phyloP scores from a whole-genome alignment of 2,888 invertebrate genomes.

The Eristalis arbustorum region DNA sequence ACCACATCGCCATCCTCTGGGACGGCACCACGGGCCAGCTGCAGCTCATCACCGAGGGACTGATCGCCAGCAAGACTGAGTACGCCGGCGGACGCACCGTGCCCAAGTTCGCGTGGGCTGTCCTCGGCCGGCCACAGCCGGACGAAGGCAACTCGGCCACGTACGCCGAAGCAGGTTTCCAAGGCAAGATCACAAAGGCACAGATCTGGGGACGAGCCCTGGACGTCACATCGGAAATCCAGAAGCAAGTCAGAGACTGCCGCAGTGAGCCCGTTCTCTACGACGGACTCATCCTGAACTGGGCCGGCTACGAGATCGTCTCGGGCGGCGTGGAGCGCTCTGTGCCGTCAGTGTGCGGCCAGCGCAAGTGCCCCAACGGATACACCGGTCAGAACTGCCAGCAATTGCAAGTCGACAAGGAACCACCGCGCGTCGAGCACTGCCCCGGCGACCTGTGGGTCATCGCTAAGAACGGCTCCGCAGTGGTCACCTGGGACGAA shows the following conservation, averaged over 20 bases:
- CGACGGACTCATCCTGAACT: slow-evolving; percentile 91
- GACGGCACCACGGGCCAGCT: slow-evolving; percentile 93
- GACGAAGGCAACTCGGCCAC: slow-evolving; percentile 82
- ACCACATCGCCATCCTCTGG: slow-evolving; percentile 97
- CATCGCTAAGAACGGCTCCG: slow-evolving; percentile 94
- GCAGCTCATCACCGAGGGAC: slow-evolving; percentile 95
- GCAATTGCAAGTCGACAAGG: slow-evolving; percentile 90
- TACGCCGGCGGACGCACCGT: slow-evolving; percentile 92
- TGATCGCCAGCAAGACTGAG: slow-evolving; percentile 95
- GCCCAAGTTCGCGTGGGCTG: slow-evolving; percentile 94
- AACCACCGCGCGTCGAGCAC: slow-evolving; percentile 91
- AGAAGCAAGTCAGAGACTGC: slow-evolving; percentile 95
- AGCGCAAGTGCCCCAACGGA: slow-evolving; percentile 92
- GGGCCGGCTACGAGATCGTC: slow-evolving; percentile 96
- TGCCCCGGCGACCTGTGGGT: slow-evolving; percentile 98
- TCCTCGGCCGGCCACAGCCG: slow-evolving; percentile 92
- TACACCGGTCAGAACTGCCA: slow-evolving; percentile 93
- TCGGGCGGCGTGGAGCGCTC: slow-evolving; percentile 94
- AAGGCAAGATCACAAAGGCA: slow-evolving; percentile 95
- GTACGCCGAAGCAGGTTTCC: slow-evolving; percentile 95
- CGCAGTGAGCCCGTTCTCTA: slow-evolving; percentile 95
- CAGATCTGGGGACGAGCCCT: slow-evolving; percentile 96
- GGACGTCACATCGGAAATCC: slow-evolving; percentile 94
- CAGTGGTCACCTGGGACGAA: slow-evolving; percentile 94
- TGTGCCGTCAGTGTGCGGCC: slow-evolving; percentile 95